phyloP scores from a whole-genome alignment of 1,140 invertebrate genomes.

The Drosophila pseudoananassae region DNA sequence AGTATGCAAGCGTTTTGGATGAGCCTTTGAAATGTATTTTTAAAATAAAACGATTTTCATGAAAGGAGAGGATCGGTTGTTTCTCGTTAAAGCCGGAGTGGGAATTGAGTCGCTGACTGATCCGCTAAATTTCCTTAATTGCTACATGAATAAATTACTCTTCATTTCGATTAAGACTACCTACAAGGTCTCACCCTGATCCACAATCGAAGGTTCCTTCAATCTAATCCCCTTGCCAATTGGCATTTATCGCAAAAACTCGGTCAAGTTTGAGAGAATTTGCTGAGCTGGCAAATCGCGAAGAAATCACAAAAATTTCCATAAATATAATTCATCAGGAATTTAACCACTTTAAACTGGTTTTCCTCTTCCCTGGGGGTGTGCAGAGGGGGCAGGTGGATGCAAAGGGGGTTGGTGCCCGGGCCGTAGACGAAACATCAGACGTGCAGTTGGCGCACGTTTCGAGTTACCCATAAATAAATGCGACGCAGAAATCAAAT shows the following conservation, averaged over 20 bases:
- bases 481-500: conserved; percentile 70
- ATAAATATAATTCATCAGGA: conserved; percentile 46
- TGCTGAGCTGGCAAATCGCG: conserved; percentile 14
- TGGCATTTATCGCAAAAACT: conserved; percentile 24
- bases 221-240: conserved; percentile 47
- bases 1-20: conserved; percentile 10
- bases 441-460: conserved; percentile 59
- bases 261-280: conserved; percentile 65
- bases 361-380: conserved; percentile 6
- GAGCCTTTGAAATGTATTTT: conserved; percentile 1
- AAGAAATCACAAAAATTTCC: conserved; percentile 56
- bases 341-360: conserved; percentile 56
- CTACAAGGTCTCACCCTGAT: conserved; percentile 16
- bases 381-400: neutral
- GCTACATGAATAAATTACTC: conserved; percentile 17
- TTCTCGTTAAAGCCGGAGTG: too few relatives aligned
- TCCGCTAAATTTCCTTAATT: neutral
- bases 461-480: conserved; percentile 67
- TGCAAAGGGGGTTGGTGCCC: conserved; percentile 22
- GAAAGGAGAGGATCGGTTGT: too few relatives aligned
- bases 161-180: conserved; percentile 9
- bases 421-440: conserved; percentile 36
- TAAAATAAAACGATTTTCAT: neutral
- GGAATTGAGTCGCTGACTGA: too few relatives aligned
- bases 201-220: conserved; percentile 43